phyloP scores from a whole-genome alignment of 2,797 vertebrate species.

The Cyclopterus lumpus region DNA sequence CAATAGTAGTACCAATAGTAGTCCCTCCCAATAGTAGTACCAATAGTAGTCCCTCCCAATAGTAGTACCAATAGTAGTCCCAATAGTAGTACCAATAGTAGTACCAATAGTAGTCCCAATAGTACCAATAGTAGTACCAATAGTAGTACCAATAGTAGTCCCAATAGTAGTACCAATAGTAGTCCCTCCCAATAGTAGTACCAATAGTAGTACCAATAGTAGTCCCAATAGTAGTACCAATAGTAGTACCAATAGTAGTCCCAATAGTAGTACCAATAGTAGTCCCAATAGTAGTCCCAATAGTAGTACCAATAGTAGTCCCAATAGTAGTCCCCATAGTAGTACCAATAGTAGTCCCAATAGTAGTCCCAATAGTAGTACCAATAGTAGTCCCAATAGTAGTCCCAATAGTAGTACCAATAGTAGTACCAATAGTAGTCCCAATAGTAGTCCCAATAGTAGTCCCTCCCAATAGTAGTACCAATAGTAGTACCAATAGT shows the following conservation, averaged over 20 bases:
- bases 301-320: background rate
- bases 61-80: background rate
- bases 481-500: background rate
- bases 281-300: background rate
- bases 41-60: background rate
- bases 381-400: background rate
- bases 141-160: background rate
- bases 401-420: background rate
- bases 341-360: background rate
- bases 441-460: background rate
- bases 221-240: background rate
- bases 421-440: background rate
- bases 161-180: conserved; percentile 32
- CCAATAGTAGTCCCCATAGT: conserved; percentile 18
- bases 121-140: background rate
- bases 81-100: too few species aligned
- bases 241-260: background rate
- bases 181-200: conserved; percentile 38
- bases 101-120: background rate
- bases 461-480: background rate
- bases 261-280: background rate
- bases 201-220: background rate
- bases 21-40: background rate
- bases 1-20: background rate
- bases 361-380: background rate